Conservation (phyloP, 1,140 invertebrate species). For the Andricus grossulariae region DNA sequence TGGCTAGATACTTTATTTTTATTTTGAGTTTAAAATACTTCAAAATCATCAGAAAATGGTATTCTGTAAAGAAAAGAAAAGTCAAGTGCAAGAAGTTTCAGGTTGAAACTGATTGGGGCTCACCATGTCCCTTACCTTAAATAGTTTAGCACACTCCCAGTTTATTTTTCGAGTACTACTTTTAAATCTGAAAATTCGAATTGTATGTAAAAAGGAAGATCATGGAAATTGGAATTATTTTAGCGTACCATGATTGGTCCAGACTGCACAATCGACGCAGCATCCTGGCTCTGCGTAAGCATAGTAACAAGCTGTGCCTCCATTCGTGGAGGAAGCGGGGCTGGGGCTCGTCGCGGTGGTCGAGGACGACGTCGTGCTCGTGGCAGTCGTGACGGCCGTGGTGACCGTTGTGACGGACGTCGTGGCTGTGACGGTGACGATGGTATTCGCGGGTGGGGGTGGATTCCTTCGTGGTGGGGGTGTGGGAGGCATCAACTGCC, state of each 20-base stretch:
- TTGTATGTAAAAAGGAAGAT: no score
- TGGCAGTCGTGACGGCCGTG: slow-evolving; percentile 62
- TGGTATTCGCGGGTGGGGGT: slow-evolving; percentile 51
- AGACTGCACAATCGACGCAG: slow-evolving; percentile 71
- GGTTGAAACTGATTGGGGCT: no score
- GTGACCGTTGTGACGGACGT: slow-evolving; percentile 57
- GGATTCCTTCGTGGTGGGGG: slow-evolving; percentile 71
- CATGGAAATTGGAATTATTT: neutral
- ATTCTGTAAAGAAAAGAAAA: no score
- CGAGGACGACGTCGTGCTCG: slow-evolving; percentile 61
- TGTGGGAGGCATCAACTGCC: slow-evolving; percentile 76
- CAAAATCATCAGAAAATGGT: no score
- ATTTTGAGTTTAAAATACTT: no score
- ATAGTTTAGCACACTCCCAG: no score
- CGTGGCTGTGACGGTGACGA: slow-evolving; percentile 53
- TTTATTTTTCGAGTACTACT: no score
- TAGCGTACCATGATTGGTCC: slow-evolving; percentile 71
- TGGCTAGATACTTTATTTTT: no score
- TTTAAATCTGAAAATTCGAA: no score
- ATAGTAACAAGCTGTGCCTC: slow-evolving; percentile 64
- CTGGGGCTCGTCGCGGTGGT: slow-evolving; percentile 65
- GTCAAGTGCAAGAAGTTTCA: no score
- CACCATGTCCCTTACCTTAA: no score
- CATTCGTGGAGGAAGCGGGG: slow-evolving; percentile 68
- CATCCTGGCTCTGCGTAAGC: slow-evolving; percentile 69